phyloP scores from a whole-genome alignment of 2,888 invertebrate species.

The Erynnis tages region DNA sequence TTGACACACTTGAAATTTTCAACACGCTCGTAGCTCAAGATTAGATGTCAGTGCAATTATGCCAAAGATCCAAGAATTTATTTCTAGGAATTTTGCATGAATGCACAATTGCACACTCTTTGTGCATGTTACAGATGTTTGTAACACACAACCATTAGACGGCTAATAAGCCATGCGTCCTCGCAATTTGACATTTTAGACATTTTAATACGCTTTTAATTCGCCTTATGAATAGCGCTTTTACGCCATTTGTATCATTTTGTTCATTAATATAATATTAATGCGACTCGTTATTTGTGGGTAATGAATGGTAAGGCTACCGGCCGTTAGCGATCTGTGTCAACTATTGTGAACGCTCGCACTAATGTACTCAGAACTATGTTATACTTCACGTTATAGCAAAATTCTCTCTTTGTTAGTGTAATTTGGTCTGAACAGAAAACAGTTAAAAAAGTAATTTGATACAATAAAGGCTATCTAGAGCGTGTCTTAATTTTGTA shows the following conservation, averaged over 20 bases:
- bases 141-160: conserved; percentile 45
- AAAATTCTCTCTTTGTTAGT: conserved; percentile 24
- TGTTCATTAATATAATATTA: conserved; percentile 74
- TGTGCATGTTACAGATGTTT: conserved; percentile 39
- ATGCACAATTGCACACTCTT: too few relatives aligned
- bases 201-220: conserved; percentile 76
- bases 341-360: conserved; percentile 44
- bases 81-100: too few relatives aligned
- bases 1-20: too few relatives aligned
- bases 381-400: too few relatives aligned
- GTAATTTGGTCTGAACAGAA: conserved; percentile 40
- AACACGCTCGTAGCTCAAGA: too few relatives aligned
- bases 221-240: conserved; percentile 72
- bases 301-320: conserved; percentile 56
- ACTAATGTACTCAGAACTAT: conserved; percentile 22
- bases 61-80: too few relatives aligned
- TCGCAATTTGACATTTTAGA: conserved; percentile 77
- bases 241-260: conserved; percentile 77
- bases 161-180: conserved; percentile 66
- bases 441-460: conserved; percentile 54
- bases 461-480: conserved; percentile 51
- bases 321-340: conserved; percentile 44
- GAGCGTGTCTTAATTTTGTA: conserved; percentile 50
- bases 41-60: too few relatives aligned
- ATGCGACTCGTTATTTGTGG: conserved; percentile 62